phyloP scores from a whole-genome alignment of 2,797 vertebrate species.

The Natrix natrix region DNA sequence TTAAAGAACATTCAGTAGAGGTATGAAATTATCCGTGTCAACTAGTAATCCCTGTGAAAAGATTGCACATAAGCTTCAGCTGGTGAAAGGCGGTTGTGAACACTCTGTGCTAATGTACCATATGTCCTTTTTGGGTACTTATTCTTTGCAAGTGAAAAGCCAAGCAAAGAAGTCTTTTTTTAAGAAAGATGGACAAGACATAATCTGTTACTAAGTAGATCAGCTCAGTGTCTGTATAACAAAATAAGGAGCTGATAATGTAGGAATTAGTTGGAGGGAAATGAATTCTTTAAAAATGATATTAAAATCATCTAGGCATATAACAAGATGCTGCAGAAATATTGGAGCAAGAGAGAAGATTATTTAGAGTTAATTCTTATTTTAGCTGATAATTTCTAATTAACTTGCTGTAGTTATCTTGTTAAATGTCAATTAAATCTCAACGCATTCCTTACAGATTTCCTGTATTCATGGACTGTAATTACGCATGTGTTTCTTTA shows the following conservation, averaged over 20 bases:
- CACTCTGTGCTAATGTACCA: conserved; percentile 18
- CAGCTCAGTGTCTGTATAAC: conserved; percentile 53
- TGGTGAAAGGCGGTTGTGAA: neutral
- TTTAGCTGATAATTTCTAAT: conserved; percentile 80
- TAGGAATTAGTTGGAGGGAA: conserved; percentile 57
- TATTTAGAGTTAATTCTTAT: conserved; percentile 77
- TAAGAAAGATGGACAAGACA: conserved; percentile 50
- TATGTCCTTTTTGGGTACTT: neutral
- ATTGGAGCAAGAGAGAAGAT: conserved; percentile 70
- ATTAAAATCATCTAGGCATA: conserved; percentile 62
- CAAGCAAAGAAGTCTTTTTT: conserved; percentile 55
- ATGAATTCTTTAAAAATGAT: conserved; percentile 49
- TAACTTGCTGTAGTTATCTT: conserved; percentile 78
- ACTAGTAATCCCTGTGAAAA: neutral
- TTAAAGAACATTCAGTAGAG: neutral
- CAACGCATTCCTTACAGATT: conserved; percentile 73
- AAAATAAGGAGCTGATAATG: conserved; percentile 58
- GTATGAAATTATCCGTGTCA: neutral
- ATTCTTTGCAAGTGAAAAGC: conserved; percentile 49
- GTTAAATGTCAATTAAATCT: conserved; percentile 80
- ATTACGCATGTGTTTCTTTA: conserved; percentile 71
- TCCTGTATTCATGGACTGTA: conserved; percentile 73
- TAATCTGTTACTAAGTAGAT: conserved; percentile 62
- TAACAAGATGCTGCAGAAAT: conserved; percentile 52
- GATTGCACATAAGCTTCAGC: neutral